Base-by-base conservation (phyloP, 2,797 vertebrate genomes). In the Phalanger gymnotis region DNA sequence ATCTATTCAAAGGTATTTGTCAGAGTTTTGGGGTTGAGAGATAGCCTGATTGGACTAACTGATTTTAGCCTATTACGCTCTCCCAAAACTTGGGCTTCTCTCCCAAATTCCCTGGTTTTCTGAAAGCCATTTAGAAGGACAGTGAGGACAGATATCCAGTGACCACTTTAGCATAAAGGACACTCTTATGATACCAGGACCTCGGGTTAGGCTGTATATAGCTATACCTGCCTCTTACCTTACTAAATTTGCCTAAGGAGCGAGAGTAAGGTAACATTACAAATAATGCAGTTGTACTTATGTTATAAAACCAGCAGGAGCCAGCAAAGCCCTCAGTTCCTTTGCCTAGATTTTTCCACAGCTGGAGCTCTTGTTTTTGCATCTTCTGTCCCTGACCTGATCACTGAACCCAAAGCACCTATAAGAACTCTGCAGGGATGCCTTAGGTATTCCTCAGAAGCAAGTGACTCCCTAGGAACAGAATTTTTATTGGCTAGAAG, bases 401-500 rank as follows among this genome's bases (percentile, higher is more conserved):
- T 92, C 61, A 30, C 30, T 53, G 94, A 34, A 89, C 52, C 25
- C 6, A 10, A 53, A 28, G 4, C 66, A 52, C 73, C 57, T 34
- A 52, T 58, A 2, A 53, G 30, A 31, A 5, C 13, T 52, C 93
- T 51, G 27, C 0, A 2, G 6, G 51, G 30, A 95, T 25, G 90
- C 19, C n/a, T 34, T 2, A 57, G 90, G 0, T 4, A 90, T 94
- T 93, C 94, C 47, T 81, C 56, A 54, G 66, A 73, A 58, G 55
- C 5, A 40, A 40, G 27, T 89, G 92, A 93, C 22, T 92, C 40
- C 25, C 92, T 30, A 31, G 51, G 7, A 47, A 92, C 0, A 95
- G 66, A 93, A 81, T 96, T 98, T 92, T 95, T 90, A 47, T 92
- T 81, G 54, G 16, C 12, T 28, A 90, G 28, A 30, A 97, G 54